A percentile compares a stretch with the other conserved stretches of the same genome.
Conservation (phyloP, 2,113 vertebrate species). For the Cynocephalus volans region DNA sequence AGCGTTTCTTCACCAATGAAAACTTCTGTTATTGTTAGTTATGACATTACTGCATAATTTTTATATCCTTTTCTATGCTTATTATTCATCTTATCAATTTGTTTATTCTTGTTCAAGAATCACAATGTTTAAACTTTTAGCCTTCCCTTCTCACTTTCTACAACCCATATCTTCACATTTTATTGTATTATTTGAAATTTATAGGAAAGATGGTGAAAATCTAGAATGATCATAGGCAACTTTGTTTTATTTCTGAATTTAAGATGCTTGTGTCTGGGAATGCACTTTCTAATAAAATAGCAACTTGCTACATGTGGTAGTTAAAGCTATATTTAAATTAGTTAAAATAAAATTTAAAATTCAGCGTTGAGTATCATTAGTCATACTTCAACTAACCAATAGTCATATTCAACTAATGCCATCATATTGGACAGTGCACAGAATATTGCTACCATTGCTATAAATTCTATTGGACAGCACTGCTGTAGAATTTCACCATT, state of each 20-base stretch:
- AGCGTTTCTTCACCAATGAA: neutral
- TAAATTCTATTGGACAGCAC: neutral
- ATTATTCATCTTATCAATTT: neutral
- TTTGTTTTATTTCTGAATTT: neutral
- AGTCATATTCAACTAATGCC: neutral
- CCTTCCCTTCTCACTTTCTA: neutral
- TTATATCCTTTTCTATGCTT: neutral
- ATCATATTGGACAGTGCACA: neutral
- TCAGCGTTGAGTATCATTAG: neutral
- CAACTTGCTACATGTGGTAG: neutral
- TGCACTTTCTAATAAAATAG: neutral
- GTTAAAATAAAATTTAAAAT: conserved; percentile 5
- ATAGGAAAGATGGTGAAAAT: neutral
- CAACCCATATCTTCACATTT: neutral
- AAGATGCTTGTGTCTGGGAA: neutral
- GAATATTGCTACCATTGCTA: neutral
- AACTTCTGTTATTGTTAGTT: neutral
- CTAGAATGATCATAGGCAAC: neutral
- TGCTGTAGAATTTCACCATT: neutral
- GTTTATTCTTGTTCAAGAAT: neutral
- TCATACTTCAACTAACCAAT: neutral
- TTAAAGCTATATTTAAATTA: conserved; percentile 5
- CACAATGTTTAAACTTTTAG: neutral
- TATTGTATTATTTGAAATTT: neutral
- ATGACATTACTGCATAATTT: neutral